Evolutionary conservation across 53 echinoderm and acorn worm species (phyloP).

Genomic region (Henricia sp.): DNA sequence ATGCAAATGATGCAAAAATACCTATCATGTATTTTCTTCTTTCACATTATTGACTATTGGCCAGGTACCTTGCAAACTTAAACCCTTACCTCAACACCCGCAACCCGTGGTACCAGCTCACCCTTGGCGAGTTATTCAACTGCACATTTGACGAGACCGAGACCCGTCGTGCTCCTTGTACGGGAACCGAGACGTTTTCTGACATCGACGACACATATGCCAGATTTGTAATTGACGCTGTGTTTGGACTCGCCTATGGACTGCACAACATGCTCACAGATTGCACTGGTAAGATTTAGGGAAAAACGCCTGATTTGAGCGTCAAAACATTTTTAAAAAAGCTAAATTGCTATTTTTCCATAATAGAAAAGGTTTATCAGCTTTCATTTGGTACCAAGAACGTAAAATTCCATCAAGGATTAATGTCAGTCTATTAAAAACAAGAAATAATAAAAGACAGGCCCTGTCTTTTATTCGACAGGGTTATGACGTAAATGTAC

Average conservation of each 20-base stretch:
- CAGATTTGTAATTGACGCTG: conserved; percentile 88
- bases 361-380: too few species aligned
- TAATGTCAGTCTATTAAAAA: too few species aligned
- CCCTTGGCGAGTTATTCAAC: conserved; percentile 62
- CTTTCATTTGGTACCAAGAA: too few species aligned
- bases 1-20: neutral
- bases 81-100: conserved; percentile 73
- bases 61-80: conserved; percentile 72
- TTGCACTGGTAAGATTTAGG: conserved; percentile 29
- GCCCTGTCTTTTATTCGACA: too few species aligned
- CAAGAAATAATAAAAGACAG: too few species aligned
- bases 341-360: too few species aligned
- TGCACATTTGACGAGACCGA: conserved; percentile 68
- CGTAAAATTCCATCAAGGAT: too few species aligned
- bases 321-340: too few species aligned
- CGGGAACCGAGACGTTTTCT: conserved; percentile 77
- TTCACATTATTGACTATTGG: neutral
- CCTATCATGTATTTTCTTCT: neutral
- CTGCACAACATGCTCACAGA: conserved; percentile 77
- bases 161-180: conserved; percentile 53
- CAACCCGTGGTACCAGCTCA: conserved; percentile 90
- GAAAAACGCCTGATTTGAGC: neutral
- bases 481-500: too few species aligned
- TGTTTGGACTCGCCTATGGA: conserved; percentile 77
- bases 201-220: conserved; percentile 61